Conservation (phyloP, 2,888 invertebrate genomes). For the Spisula subtruncata region DNA sequence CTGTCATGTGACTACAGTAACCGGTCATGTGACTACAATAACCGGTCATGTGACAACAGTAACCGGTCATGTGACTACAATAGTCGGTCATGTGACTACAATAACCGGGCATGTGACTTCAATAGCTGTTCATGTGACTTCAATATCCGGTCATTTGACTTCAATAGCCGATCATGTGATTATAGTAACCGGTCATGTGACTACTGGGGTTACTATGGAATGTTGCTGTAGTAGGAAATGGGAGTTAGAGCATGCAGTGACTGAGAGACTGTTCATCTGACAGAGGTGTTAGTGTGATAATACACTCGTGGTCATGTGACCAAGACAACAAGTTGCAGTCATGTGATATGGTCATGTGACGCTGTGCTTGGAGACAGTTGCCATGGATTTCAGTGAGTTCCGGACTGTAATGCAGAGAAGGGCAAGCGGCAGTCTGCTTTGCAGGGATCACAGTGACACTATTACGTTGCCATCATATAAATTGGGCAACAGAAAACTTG, state of each 20-base stretch:
- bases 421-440: background rate
- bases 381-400: background rate
- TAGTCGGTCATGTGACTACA: too few relatives aligned
- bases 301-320: conserved; percentile 15
- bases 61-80: too few relatives aligned
- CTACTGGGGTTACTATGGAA: background rate
- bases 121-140: too few relatives aligned
- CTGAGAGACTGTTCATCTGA: background rate
- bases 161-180: too few relatives aligned
- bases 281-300: background rate
- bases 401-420: background rate
- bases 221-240: too few relatives aligned
- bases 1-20: conserved; percentile 16
- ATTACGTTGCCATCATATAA: background rate
- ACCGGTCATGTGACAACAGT: too few relatives aligned
- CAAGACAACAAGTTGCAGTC: background rate
- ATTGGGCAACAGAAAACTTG: background rate
- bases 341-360: conserved; percentile 31
- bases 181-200: conserved; percentile 14
- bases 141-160: too few relatives aligned
- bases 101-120: too few relatives aligned
- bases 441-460: background rate
- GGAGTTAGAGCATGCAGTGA: background rate
- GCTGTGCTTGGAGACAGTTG: background rate
- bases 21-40: background rate